These are phyloP conservation scores for Chauna torquata DNA, from an alignment of 2,113 vertebrate species.

Conservation along the genomic window DNA sequence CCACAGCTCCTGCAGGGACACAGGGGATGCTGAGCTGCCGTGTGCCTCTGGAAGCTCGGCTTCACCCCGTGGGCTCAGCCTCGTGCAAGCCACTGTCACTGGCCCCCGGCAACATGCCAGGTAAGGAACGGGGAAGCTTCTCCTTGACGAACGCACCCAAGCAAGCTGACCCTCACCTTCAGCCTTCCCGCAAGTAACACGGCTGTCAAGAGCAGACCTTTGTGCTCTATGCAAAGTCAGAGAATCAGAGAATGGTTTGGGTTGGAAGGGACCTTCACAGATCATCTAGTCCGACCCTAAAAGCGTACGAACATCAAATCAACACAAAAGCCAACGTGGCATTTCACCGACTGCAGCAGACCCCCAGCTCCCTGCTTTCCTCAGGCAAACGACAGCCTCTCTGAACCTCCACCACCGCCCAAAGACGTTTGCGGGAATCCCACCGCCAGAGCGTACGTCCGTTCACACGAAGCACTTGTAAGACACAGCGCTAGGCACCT, in stretches of 20 bases:
- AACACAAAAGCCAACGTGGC: rapidly evolving
- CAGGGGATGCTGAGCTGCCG: neutral
- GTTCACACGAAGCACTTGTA: neutral
- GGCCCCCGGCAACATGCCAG: rapidly evolving
- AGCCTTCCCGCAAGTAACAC: neutral
- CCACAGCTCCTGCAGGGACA: neutral
- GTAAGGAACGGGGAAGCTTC: neutral
- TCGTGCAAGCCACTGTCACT: neutral
- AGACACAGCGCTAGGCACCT: rapidly evolving
- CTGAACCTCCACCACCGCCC: neutral
- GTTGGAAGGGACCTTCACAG: too few relatives aligned
- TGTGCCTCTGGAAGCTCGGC: neutral
- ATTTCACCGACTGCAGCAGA: too few relatives aligned
- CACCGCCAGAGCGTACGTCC: too few relatives aligned
- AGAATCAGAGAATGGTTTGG: neutral
- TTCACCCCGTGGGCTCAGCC: neutral
- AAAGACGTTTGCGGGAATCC: neutral
- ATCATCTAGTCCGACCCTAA: neutral
- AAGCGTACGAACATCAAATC: neutral
- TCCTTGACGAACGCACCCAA: neutral
- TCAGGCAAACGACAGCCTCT: rapidly evolving
- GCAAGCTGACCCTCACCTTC: neutral
- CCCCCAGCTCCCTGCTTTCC: neutral
- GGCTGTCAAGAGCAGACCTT: neutral
- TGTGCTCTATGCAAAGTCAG: neutral